Evolutionary conservation across 23 tunicate species (phyloP).

Genomic region (Clavelina lepadiformis): DNA sequence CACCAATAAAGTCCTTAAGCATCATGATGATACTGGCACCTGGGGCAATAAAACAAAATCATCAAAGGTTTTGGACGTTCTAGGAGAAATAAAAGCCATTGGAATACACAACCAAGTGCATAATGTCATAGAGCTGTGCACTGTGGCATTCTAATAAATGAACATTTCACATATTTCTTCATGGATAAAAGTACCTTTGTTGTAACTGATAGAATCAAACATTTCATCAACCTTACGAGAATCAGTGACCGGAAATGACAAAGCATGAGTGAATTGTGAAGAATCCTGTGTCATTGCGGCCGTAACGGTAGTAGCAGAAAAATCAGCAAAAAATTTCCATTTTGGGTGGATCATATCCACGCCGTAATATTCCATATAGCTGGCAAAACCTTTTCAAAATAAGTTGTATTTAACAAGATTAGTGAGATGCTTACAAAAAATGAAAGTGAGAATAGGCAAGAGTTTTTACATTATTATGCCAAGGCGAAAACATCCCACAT

Average conservation of each 20-base stretch:
- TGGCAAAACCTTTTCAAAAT: constrained; percentile 65
- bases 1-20: constrained; percentile 61
- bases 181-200: constrained; percentile 69
- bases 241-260: constrained; percentile 47
- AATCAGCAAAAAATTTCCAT: constrained; percentile 49
- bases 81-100: neutral
- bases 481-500: too few species aligned
- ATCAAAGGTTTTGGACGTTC: neutral
- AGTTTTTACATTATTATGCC: too few species aligned
- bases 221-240: constrained; percentile 42
- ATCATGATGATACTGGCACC: constrained; percentile 69
- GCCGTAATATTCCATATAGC: constrained; percentile 64
- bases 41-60: neutral
- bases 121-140: neutral
- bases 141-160: too few species aligned
- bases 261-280: constrained; percentile 56
- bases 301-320: constrained; percentile 2
- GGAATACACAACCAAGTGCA: neutral
- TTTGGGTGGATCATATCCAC: constrained; percentile 35
- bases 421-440: too few species aligned
- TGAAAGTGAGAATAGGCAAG: too few species aligned
- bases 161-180: too few species aligned
- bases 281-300: constrained; percentile 58
- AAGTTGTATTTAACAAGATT: too few species aligned
- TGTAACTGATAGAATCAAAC: constrained; percentile 75